Evolutionary conservation across 2,888 invertebrate species (phyloP).

Genomic region (Trimorus sp.): DNA sequence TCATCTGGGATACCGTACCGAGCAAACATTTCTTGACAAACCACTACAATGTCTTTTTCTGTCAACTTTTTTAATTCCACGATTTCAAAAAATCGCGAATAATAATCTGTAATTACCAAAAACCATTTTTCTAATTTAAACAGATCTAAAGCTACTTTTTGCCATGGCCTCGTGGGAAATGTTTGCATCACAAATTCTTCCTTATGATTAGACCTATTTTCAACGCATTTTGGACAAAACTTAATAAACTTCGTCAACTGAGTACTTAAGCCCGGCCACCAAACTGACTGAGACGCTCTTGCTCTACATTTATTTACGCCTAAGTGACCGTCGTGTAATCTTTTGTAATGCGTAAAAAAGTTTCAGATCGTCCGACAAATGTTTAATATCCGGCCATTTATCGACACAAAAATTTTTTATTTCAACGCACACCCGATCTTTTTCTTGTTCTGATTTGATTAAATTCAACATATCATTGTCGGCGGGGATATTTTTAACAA

Average conservation of each 20-base stretch:
- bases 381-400: conserved; percentile 3
- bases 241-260: conserved; percentile 55
- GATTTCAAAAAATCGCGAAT: conserved; percentile 7
- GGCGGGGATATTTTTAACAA: conserved; percentile 20
- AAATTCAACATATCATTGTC: conserved; percentile 21
- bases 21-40: conserved; percentile 5
- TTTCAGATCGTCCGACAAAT: conserved; percentile 2
- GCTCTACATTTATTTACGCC: conserved; percentile 26
- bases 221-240: conserved; percentile 29
- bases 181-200: conserved; percentile 33
- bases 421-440: conserved; percentile 13
- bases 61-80: background rate
- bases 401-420: conserved; percentile 6
- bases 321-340: conserved; percentile 30
- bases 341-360: conserved; percentile 9
- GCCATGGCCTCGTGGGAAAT: conserved; percentile 60
- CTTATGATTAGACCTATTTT: conserved; percentile 5
- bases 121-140: conserved; percentile 41
- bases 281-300: conserved; percentile 20
- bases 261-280: conserved; percentile 16
- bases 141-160: conserved; percentile 20
- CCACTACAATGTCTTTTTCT: background rate
- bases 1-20: conserved; percentile 8
- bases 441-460: conserved; percentile 39
- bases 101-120: conserved; percentile 40